A percentile compares a stretch with the other conserved stretches of the same genome.
Conservation (phyloP, 2,797 vertebrate species). For the Acomys russatus region DNA sequence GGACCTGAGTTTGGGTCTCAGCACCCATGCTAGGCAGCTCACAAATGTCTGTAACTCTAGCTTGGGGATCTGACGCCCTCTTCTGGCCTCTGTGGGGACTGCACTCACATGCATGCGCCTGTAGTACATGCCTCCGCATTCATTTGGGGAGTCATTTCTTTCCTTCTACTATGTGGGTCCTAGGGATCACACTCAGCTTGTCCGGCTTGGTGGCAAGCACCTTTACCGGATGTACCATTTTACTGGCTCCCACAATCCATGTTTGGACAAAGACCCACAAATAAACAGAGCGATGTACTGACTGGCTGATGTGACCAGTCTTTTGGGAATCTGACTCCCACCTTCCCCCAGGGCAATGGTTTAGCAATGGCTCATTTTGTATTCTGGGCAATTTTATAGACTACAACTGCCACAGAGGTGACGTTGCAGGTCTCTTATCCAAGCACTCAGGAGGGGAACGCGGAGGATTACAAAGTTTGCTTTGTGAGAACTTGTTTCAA, state of each 20-base stretch:
- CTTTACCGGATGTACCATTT: not conserved
- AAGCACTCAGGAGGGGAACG: not conserved
- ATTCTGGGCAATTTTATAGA: constrained; percentile 7
- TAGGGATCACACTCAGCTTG: not conserved
- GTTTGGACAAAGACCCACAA: not conserved
- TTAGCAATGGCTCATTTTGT: not conserved
- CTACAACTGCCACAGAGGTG: not conserved
- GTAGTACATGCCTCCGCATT: not conserved
- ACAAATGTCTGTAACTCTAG: not conserved
- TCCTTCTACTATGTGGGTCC: not conserved
- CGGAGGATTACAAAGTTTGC: not conserved
- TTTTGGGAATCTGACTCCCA: not conserved
- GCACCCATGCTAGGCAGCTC: too few relatives aligned
- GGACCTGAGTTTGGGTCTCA: not conserved
- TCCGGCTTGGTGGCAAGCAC: not conserved
- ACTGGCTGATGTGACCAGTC: not conserved
- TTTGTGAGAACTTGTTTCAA: not conserved
- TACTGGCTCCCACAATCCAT: not conserved
- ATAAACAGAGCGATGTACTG: not conserved
- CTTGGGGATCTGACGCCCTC: not conserved
- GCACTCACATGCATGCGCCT: not conserved
- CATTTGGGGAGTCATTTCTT: not conserved
- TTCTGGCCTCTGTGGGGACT: not conserved
- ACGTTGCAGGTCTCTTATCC: not conserved
- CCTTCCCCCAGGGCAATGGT: not conserved